phyloP scores from a whole-genome alignment of 2,888 invertebrate genomes.

The Hyppa rectilinea region DNA sequence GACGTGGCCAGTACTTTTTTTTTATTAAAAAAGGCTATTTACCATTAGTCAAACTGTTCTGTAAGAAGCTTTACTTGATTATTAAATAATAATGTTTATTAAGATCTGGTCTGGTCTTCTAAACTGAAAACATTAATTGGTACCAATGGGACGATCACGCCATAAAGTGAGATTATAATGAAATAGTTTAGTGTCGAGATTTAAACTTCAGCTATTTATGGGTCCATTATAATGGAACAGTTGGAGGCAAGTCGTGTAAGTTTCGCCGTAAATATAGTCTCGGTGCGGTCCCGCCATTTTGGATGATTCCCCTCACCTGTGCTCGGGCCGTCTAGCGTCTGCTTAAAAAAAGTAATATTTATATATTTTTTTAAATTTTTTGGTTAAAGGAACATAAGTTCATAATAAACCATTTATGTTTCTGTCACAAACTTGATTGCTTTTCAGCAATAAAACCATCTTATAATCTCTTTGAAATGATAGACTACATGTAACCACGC shows the following conservation, averaged over 20 bases:
- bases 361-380: neutral
- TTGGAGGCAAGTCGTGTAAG: constrained; percentile 68
- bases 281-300: constrained; percentile 52
- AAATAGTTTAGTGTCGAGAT: constrained; percentile 65
- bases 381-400: neutral
- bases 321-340: constrained; percentile 25
- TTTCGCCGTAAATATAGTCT: constrained; percentile 77
- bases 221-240: constrained; percentile 71
- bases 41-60: neutral
- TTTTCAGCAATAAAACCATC: neutral
- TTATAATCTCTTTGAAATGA: neutral
- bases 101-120: neutral
- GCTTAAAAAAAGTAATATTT: constrained; percentile 37
- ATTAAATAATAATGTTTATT: neutral
- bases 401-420: constrained; percentile 1
- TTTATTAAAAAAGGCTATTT: neutral
- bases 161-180: constrained; percentile 16
- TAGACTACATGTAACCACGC: neutral
- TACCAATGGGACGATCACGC: neutral
- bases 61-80: neutral
- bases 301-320: constrained; percentile 71
- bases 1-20: neutral
- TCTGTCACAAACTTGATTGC: neutral
- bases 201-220: constrained; percentile 75
- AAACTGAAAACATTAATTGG: neutral